Base-by-base conservation (phyloP, 1,140 invertebrate species). In the Leptinotarsa texana region DNA sequence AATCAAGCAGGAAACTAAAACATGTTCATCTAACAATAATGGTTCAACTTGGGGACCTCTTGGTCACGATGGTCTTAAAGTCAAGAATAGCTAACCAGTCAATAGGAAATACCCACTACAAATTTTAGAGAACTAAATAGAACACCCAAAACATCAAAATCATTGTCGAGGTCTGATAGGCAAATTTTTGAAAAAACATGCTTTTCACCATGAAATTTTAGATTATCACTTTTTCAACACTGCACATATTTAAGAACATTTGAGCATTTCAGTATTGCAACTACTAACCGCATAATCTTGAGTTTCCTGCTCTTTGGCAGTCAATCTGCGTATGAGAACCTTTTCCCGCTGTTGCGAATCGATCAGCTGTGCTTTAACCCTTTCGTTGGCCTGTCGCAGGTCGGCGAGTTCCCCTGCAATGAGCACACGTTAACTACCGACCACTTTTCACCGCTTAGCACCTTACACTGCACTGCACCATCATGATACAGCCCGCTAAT, bases 221-320 rank as follows among this genome's bases (percentile, higher is more conserved):
- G 3, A 15, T 27, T 42, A 42, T 65, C 63, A 74, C 63, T 27
- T 21, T 22, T 18, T 27, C 0, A 51, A 33, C 33, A 69, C 68
- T 69, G 68, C 68, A 42, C 68, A 21, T 15, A 33, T 21, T 74
- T 77, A 71, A 77, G 77, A 79, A 80, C 79, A 80, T 79, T 80
- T 79, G 79, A 80, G 74, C 21, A 65, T 18, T 33, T 33, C 13
- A 21, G 21, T 33, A 65, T 33, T 33, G 63, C 63, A 22, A 24
- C 77, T 85, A 91, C 93, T 90, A 89, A 97, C 96, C 87, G 95
- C 91, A 89, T 94, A 96, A 88, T 98, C 96, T 87, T 98, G 95
- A 81, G 98, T 91, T 88, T 99, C 96, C 86, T 98, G 96, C 85
- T 98, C 97, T 87, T 98, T 98, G 75, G 94, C 93, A 73, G 96